Conservation (phyloP, 2,113 vertebrate genomes). For the Probosciger aterrimus region DNA sequence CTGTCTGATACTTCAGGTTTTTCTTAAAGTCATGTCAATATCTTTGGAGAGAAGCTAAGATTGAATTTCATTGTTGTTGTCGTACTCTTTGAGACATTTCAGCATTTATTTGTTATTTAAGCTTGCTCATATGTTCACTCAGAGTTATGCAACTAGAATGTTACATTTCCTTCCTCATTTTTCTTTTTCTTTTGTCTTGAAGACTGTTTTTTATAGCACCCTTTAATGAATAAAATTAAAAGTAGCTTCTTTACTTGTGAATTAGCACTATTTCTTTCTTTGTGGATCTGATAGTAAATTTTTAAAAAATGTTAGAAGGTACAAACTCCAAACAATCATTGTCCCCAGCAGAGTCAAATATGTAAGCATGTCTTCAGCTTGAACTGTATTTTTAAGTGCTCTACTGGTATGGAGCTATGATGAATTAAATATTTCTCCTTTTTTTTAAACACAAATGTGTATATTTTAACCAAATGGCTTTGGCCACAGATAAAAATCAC, state of each 20-base stretch:
- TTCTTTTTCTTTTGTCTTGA: background rate
- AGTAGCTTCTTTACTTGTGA: background rate
- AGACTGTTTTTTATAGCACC: background rate
- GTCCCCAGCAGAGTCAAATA: background rate
- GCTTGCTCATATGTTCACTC: background rate
- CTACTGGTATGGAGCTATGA: background rate
- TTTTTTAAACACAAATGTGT: background rate
- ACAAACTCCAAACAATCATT: background rate
- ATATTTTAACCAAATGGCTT: conserved; percentile 3
- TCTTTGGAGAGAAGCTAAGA: background rate
- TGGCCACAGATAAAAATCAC: conserved; percentile 9
- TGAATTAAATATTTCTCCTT: background rate
- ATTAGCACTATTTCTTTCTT: background rate
- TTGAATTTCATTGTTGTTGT: background rate
- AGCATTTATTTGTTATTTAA: background rate
- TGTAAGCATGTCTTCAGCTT: background rate
- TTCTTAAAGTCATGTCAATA: background rate
- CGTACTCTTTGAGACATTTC: background rate
- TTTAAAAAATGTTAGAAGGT: background rate
- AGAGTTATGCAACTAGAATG: background rate
- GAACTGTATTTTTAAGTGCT: background rate
- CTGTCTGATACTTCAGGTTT: background rate
- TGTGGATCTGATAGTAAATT: background rate
- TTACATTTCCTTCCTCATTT: background rate
- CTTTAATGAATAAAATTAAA: background rate